Evolutionary conservation across 2,113 vertebrate species (phyloP), one percentile per base, ranked within the genome.

Genomic region (Rhipidura dahli): DNA sequence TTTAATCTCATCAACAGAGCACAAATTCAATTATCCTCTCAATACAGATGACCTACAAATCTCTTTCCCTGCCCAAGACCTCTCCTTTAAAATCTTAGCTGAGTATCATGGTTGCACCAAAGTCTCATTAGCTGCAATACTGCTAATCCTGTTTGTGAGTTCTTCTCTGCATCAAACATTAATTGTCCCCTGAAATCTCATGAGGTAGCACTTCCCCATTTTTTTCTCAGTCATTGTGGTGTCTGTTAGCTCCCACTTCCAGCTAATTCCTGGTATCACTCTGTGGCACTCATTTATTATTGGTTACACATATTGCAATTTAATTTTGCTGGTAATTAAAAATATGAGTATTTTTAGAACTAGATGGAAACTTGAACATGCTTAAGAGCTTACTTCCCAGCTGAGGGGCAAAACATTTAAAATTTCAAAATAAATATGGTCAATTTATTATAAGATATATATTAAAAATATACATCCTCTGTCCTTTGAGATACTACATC

Each of bases 301-400:
- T 77, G 42, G 35, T 73, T 81, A 57, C 42, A 53, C 12, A 86
- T 24, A 78, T 16, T 83, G 49, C 40, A 65, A 76, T 60, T 75
- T 84, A 75, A 63, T 91, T 89, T 95, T 93, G 13, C 19, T 91
- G 44, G 44, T n/a, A 82, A 40, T 91, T 87, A 82, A 79, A 89
- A 93, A 76, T 56, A 5, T 40, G 31, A 63, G 30, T 78, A 61
- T 63, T 87, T 95, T 94, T 49, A 91, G 56, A 91, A 63, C 27
- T 26, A 51, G 6, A 39, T 71, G 79, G 87, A 78, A 91, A 82
- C 13, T 71, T 89, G 65, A 39, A 82, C 15, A 35, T 30, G 22
- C 47, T 88, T 64, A 22, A 3, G 51, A 83, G 3, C 28, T 79
- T 78, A 31, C 21, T 73, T 85, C 21, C 16, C 40, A 79, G 31